Evolutionary conservation across 2,113 vertebrate genomes (phyloP), one percentile per base, ranked within the genome.

Genomic region (Microtus pennsylvanicus): DNA sequence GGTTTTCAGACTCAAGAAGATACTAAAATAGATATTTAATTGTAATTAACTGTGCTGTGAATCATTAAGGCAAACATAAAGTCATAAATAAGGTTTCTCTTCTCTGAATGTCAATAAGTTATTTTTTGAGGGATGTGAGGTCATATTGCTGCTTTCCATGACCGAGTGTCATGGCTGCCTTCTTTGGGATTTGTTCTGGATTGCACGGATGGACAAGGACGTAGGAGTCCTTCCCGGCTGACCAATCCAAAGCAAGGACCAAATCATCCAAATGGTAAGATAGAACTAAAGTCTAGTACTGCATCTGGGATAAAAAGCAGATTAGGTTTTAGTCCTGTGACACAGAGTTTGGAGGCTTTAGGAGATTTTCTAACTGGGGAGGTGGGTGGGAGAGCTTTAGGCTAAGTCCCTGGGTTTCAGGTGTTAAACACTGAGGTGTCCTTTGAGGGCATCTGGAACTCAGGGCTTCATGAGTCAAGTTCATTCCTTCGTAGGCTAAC

Each of bases 1-100:
- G 97, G 97, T 98, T 97, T 98, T 95, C 98, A 96, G 95, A 96
- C 77, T 70, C 76, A 90, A 96, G 76, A 88, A 91, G 81, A 93
- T 98, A 97, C 95, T 97, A 98, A 96, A 98, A 98, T 98, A 97
- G 98, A 98, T 98, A 98, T 98, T 99, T 98, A 98, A 98, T 98
- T 96, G 95, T 89, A 96, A 89, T 77, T 97, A 95, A 97, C 98
- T 98, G 91, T 77, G 87, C 94, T 97, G 52, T 94, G 90, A 97
- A 96, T 98, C 75, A 52, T 81, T 94, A 96, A 97, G 82, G 95
- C 90, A 98, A 98, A 97, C 95, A 98, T 98, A 98, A 98, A 97
- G 98, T 98, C 95, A 95, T 89, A 91, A 97, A 98, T 97, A 98
- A 98, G 96, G 26, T 98, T 97, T 95, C 83, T 96, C 82, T 97